phyloP scores from a whole-genome alignment of 1,140 invertebrate species.

The Dufourea novaeangliae region DNA sequence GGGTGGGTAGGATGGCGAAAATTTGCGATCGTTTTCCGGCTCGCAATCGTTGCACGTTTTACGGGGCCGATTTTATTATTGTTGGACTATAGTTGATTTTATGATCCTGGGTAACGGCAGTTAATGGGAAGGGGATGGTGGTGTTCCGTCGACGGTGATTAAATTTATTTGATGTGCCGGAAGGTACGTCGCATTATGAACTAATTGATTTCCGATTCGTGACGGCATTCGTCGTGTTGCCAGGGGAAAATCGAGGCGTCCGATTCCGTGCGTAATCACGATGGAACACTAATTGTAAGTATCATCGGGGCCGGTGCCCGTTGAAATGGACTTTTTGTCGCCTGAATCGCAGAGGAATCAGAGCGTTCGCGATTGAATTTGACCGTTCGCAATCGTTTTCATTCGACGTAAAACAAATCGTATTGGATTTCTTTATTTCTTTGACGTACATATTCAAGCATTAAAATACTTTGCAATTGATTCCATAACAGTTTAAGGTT shows the following conservation, averaged over 20 bases:
- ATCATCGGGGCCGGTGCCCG: not conserved
- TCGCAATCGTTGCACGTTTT: conserved; percentile 19
- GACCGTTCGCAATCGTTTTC: not conserved
- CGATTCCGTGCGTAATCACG: conserved; percentile 3
- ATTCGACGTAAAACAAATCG: not conserved
- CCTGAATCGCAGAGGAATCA: not conserved
- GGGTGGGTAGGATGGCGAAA: not conserved
- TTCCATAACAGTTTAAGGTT: too few relatives aligned
- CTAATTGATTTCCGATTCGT: conserved; percentile 44
- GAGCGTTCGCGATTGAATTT: not conserved
- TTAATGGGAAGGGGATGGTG: not conserved
- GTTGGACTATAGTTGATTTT: conserved; percentile 25
- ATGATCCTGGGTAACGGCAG: not conserved
- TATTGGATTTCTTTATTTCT: too few relatives aligned
- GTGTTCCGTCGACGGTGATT: conserved; percentile 40
- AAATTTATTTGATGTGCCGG: conserved; percentile 42
- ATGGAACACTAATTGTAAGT: not conserved
- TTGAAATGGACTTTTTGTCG: not conserved
- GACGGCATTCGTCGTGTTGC: not conserved
- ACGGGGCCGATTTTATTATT: conserved; percentile 31
- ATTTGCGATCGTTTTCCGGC: conserved; percentile 6
- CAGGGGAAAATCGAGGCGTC: not conserved
- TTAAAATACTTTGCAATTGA: too few relatives aligned
- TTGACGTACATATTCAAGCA: too few relatives aligned
- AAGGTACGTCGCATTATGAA: conserved; percentile 10